phyloP scores from a whole-genome alignment of 2,113 vertebrate genomes.

The Formicarius rufipectus region DNA sequence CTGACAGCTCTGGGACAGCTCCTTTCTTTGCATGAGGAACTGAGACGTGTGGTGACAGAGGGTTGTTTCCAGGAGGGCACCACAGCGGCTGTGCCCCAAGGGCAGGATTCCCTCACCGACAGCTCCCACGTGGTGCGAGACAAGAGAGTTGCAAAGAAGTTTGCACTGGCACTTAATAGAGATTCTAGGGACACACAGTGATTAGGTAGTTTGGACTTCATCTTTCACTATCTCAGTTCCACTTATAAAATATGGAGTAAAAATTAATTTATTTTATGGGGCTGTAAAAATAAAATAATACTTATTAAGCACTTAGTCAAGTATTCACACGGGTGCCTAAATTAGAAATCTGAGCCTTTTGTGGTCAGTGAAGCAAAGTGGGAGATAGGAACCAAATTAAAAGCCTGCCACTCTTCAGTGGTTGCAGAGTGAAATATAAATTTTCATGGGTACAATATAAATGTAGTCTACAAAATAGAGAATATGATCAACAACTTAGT shows the following conservation, averaged over 20 bases:
- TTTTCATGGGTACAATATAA: neutral
- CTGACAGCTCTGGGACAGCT: neutral
- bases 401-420: neutral
- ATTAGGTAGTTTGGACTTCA: neutral
- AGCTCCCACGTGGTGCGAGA: neutral
- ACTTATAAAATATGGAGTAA: neutral
- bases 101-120: neutral
- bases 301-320: neutral
- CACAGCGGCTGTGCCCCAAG: fast-evolving
- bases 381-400: neutral
- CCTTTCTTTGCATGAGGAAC: neutral
- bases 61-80: neutral
- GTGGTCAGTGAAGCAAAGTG: neutral
- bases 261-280: neutral
- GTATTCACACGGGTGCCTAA: neutral
- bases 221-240: neutral
- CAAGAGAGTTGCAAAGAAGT: neutral
- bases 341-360: neutral
- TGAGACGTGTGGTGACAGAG: fast-evolving
- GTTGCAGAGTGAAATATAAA: neutral
- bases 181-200: neutral
- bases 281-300: neutral
- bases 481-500: neutral
- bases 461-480: neutral
- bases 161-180: neutral